A percentile compares a stretch with the other conserved stretches of the same genome.
These are phyloP conservation scores for Drosophila ambigua DNA, from an alignment of 1,140 invertebrate genomes.

Conservation along the genomic window DNA sequence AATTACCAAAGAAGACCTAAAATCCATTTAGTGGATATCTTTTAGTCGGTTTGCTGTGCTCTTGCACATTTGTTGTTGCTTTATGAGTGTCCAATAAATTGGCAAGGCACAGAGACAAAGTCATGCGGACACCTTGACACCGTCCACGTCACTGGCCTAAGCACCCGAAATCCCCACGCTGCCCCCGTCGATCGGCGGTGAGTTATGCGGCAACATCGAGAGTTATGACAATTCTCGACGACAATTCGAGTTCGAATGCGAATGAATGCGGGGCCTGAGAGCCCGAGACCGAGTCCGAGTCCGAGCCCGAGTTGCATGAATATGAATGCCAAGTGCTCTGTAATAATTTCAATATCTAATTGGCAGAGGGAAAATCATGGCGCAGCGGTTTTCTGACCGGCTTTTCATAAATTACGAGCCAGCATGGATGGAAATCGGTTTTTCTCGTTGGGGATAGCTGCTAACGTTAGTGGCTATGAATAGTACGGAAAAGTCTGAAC, in stretches of 20 bases:
- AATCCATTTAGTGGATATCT: too few relatives aligned
- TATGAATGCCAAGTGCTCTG: conserved; percentile 57
- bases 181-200: conserved; percentile 14
- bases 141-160: conserved; percentile 16
- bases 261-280: neutral
- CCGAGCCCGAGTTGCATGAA: conserved; percentile 32
- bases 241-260: conserved; percentile 41
- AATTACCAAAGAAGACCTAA: too few relatives aligned
- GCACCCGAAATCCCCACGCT: neutral
- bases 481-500: neutral
- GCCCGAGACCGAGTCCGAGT: too few relatives aligned
- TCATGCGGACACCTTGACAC: conserved; percentile 68
- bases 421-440: neutral
- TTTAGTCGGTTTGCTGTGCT: conserved; percentile 1
- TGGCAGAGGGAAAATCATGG: conserved; percentile 11
- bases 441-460: too few relatives aligned
- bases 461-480: too few relatives aligned
- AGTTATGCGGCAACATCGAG: conserved; percentile 64
- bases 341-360: conserved; percentile 55
- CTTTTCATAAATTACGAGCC: conserved; percentile 7
- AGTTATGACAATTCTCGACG: conserved; percentile 74
- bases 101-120: conserved; percentile 55
- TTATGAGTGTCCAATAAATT: conserved; percentile 65
- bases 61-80: conserved; percentile 7
- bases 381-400: conserved; percentile 8